Conservation (phyloP, 2,888 invertebrate species). For the Cyaniris semiargus region DNA sequence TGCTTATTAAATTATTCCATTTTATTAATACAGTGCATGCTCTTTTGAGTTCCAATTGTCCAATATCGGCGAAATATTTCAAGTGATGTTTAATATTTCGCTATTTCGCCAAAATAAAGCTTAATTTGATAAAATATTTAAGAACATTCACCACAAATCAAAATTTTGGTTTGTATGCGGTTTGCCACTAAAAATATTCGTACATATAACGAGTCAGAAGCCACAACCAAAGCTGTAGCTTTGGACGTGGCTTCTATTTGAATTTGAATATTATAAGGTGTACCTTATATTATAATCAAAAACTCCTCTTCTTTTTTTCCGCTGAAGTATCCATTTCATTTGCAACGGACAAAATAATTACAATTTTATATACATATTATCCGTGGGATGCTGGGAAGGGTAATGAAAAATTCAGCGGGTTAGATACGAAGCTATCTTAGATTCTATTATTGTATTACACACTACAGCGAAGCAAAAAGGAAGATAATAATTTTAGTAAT, state of each 20-base stretch:
- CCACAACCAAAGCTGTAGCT: neutral
- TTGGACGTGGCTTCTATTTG: too few relatives aligned
- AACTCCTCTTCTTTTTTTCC: neutral
- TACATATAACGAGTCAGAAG: neutral
- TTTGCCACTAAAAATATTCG: too few relatives aligned
- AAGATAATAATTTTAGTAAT: too few relatives aligned
- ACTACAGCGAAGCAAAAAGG: too few relatives aligned
- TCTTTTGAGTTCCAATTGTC: neutral
- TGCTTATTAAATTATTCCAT: neutral
- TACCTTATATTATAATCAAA: neutral
- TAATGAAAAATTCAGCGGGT: constrained; percentile 2
- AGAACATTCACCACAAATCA: neutral
- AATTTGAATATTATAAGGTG: too few relatives aligned
- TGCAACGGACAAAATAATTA: neutral
- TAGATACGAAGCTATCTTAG: neutral
- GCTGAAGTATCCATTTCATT: neutral
- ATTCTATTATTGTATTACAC: neutral
- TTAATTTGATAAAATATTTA: neutral
- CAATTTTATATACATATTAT: constrained; percentile 8
- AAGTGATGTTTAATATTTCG: neutral
- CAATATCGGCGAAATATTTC: neutral
- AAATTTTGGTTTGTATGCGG: neutral
- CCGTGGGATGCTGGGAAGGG: neutral
- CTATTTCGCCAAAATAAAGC: neutral
- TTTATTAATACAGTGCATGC: neutral